Percentiles rank a stretch among this genome's conserved stretches.
Evolutionary conservation across 64 coral and sea anemone species (phyloP).

Genomic region (Montipora sp.): DNA sequence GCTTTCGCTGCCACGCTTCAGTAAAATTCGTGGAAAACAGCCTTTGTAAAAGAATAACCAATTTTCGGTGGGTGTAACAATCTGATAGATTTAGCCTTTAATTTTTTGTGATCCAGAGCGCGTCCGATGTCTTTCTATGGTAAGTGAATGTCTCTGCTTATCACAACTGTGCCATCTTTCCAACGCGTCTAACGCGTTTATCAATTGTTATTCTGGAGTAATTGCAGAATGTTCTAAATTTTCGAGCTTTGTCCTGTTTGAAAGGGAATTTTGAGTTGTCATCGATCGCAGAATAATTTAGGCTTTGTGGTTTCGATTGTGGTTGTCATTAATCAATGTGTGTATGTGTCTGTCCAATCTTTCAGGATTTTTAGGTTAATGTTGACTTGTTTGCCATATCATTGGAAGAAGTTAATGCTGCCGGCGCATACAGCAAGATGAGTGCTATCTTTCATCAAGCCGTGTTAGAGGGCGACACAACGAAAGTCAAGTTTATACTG

Average conservation of each 20-base stretch:
- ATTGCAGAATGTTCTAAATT: neutral
- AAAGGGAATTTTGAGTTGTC: neutral
- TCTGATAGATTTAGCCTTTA: neutral
- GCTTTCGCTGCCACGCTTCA: neutral
- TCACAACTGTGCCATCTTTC: neutral
- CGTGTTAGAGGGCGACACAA: slow-evolving; percentile 64
- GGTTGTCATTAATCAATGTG: neutral
- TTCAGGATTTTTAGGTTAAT: neutral
- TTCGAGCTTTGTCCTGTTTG: neutral
- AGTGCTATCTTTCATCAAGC: slow-evolving; percentile 70
- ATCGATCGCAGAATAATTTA: too few species aligned
- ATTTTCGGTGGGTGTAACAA: neutral
- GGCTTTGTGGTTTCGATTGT: neutral
- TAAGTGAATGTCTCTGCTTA: neutral
- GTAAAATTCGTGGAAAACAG: neutral
- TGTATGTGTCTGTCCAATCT: neutral
- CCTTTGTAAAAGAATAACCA: neutral
- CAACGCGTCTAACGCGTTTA: neutral
- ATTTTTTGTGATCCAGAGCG: neutral
- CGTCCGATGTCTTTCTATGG: neutral
- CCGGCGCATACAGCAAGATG: slow-evolving; percentile 9
- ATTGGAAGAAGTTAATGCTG: neutral
- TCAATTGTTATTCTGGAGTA: neutral
- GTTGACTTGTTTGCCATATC: too few species aligned
- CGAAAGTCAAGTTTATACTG: slow-evolving; percentile 65